Conservation (phyloP, 2,113 vertebrate genomes). For the Toxostoma redivivum region DNA sequence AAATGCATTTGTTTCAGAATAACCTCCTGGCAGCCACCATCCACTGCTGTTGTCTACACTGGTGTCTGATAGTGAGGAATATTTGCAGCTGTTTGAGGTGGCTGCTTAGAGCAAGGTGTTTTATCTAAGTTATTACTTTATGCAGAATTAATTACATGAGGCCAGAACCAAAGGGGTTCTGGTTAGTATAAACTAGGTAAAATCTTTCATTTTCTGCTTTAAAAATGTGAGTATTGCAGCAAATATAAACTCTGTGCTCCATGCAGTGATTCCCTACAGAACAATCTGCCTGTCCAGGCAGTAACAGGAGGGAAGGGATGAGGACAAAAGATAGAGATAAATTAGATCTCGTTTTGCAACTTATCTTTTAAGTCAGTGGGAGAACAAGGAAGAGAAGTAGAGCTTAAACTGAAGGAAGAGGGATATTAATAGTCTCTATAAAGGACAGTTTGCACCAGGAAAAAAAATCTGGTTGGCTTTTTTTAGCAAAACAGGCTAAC, state of each 20-base stretch:
- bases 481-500: conserved; percentile 53
- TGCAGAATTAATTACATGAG: conserved; percentile 7
- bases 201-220: neutral
- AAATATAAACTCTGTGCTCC: neutral
- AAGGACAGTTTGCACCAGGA: conserved; percentile 52
- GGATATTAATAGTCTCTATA: conserved; percentile 54
- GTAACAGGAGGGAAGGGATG: neutral
- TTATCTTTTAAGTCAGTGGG: conserved; percentile 45
- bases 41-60: conserved; percentile 50
- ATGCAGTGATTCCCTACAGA: neutral
- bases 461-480: conserved; percentile 25
- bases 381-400: conserved; percentile 32
- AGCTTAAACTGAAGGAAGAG: conserved; percentile 35
- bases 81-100: neutral
- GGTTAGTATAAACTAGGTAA: neutral
- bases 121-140: conserved; percentile 28
- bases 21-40: neutral
- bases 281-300: neutral
- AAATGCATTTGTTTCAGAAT: conserved; percentile 57
- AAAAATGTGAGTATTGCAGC: neutral
- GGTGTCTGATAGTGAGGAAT: neutral
- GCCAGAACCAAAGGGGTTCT: neutral
- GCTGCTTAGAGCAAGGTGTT: conserved; percentile 18
- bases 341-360: neutral
- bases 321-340: neutral